phyloP scores from a whole-genome alignment of 2,113 vertebrate species.

The Bettongia penicillata region DNA sequence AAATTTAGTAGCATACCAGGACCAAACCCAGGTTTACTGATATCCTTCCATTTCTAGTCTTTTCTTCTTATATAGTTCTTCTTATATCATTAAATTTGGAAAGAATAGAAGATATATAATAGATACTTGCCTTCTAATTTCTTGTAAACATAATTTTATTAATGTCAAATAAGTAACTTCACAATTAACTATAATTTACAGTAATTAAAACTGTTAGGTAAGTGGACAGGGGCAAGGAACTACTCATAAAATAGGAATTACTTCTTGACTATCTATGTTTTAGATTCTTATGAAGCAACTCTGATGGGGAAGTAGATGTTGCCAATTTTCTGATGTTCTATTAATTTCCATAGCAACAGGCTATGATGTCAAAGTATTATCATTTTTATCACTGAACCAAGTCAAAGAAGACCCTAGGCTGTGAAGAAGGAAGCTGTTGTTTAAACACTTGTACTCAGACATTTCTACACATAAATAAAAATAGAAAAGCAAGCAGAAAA shows the following conservation, averaged over 20 bases:
- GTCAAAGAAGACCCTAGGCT: conserved; percentile 75
- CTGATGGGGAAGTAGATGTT: conserved; percentile 32
- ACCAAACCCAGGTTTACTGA: background rate
- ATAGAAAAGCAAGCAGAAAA: conserved; percentile 35
- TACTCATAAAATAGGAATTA: background rate
- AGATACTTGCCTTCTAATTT: background rate
- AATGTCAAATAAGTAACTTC: conserved; percentile 25
- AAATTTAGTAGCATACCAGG: background rate
- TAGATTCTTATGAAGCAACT: conserved; percentile 35
- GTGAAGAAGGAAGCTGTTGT: conserved; percentile 51
- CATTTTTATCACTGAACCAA: conserved; percentile 52
- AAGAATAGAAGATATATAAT: background rate
- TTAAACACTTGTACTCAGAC: conserved; percentile 48
- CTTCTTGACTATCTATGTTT: conserved; percentile 27
- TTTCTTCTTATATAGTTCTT: background rate
- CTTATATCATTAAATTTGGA: background rate
- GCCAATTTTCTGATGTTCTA: conserved; percentile 46
- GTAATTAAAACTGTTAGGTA: conserved; percentile 13
- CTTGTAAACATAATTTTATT: background rate
- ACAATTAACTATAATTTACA: background rate
- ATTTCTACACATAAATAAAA: conserved; percentile 56
- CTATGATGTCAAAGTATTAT: conserved; percentile 56
- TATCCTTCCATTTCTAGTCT: background rate
- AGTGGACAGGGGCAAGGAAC: background rate
- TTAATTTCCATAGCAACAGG: conserved; percentile 48